Percentiles rank a stretch among this genome's conserved stretches.
phyloP scores from a whole-genome alignment of 2,888 invertebrate genomes.

The Drosophila prolongata region DNA sequence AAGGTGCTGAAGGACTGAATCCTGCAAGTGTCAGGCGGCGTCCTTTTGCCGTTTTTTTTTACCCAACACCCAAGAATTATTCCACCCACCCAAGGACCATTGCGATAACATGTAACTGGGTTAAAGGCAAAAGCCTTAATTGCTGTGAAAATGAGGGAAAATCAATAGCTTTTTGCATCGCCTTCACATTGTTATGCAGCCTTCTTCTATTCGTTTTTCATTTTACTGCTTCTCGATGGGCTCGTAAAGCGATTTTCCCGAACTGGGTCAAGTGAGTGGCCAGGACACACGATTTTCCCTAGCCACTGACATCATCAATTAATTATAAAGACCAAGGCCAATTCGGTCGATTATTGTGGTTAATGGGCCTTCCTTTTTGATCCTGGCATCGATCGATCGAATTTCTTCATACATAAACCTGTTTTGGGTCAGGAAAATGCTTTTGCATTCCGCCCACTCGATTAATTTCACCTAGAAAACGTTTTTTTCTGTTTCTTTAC shows the following conservation, averaged over 20 bases:
- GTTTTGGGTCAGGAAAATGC: constrained; percentile 20
- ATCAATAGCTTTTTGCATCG: constrained; percentile 58
- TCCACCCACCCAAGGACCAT: constrained; percentile 5
- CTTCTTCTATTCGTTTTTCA: background rate
- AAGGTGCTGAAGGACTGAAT: constrained; percentile 26
- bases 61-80: background rate
- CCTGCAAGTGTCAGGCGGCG: constrained; percentile 63
- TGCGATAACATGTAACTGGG: constrained; percentile 36
- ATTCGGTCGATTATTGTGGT: constrained; percentile 29
- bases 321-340: constrained; percentile 3
- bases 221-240: background rate
- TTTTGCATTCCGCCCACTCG: constrained; percentile 45
- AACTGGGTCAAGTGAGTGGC: constrained; percentile 53
- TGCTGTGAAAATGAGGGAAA: constrained; percentile 54
- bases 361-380: background rate
- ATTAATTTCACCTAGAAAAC: constrained; percentile 56
- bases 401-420: too few species aligned
- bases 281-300: constrained; percentile 25
- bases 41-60: constrained; percentile 1
- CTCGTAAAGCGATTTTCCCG: constrained; percentile 21
- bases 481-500: constrained; percentile 35
- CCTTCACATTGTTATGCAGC: constrained; percentile 25
- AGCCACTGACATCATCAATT: constrained; percentile 31
- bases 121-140: constrained; percentile 59
- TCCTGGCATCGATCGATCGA: background rate